Evolutionary conservation across 2,113 vertebrate species (phyloP).

Genomic region (Mionectes macconnelli): DNA sequence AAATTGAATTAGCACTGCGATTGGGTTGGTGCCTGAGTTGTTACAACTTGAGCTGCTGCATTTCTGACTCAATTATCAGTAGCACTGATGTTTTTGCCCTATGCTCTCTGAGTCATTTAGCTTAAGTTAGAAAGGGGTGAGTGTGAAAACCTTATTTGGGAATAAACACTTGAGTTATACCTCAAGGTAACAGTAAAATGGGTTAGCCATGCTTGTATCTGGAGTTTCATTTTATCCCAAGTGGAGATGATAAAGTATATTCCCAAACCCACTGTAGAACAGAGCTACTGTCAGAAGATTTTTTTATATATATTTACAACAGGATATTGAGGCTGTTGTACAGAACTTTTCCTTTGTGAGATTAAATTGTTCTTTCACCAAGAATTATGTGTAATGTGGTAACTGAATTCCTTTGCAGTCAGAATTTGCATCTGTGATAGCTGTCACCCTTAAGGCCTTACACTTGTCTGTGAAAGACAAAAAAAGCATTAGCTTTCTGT

Average conservation of each 20-base stretch:
- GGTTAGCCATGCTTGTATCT: not conserved
- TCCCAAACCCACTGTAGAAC: not conserved
- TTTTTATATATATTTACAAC: not conserved
- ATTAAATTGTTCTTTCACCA: not conserved
- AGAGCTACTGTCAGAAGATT: not conserved
- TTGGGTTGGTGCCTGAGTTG: not conserved
- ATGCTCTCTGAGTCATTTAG: not conserved
- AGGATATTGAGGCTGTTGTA: not conserved
- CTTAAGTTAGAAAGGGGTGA: not conserved
- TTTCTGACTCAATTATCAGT: not conserved
- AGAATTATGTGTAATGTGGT: not conserved
- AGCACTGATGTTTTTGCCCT: not conserved
- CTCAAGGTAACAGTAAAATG: not conserved
- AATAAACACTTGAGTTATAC: not conserved
- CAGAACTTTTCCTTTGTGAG: not conserved
- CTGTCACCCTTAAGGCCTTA: not conserved
- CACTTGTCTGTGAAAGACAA: not conserved
- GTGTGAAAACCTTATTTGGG: not conserved
- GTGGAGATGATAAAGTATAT: not conserved
- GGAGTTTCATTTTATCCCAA: not conserved
- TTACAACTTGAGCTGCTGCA: not conserved
- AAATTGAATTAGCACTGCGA: not conserved
- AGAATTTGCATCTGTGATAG: not conserved
- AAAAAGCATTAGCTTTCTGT: not conserved
- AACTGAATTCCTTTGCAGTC: not conserved